Conservation (phyloP, 2,113 vertebrate genomes). For the Athene noctua region DNA sequence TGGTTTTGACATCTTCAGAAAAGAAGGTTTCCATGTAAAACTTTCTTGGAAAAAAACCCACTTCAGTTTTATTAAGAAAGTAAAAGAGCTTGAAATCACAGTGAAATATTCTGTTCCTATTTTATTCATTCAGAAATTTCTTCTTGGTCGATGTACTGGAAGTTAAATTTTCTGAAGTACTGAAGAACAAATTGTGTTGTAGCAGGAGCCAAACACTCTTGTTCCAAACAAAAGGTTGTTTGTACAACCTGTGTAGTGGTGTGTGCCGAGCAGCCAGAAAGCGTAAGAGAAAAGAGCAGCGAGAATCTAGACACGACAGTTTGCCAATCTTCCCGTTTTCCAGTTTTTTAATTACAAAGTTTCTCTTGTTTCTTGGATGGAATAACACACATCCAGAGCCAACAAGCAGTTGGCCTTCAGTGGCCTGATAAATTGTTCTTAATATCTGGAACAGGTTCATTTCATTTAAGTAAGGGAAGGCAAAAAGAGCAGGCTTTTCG, state of each 20-base stretch:
- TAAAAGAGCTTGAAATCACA: neutral
- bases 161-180: neutral
- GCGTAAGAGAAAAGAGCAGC: neutral
- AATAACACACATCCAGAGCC: neutral
- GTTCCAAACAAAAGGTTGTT: neutral
- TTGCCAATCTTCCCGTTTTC: neutral
- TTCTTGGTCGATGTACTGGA: neutral
- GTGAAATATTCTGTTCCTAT: neutral
- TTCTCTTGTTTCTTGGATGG: neutral
- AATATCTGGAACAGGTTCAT: constrained; percentile 36
- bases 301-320: neutral
- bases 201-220: neutral
- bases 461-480: constrained; percentile 5
- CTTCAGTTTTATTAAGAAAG: neutral
- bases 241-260: neutral
- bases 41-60: neutral
- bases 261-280: neutral
- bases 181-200: neutral
- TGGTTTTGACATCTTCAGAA: neutral
- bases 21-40: neutral
- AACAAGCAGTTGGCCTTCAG: neutral
- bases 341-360: neutral
- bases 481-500: neutral
- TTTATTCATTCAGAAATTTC: neutral
- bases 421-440: constrained; percentile 41